phyloP scores from a whole-genome alignment of 2,113 vertebrate species.

The Notothenia coriiceps region DNA sequence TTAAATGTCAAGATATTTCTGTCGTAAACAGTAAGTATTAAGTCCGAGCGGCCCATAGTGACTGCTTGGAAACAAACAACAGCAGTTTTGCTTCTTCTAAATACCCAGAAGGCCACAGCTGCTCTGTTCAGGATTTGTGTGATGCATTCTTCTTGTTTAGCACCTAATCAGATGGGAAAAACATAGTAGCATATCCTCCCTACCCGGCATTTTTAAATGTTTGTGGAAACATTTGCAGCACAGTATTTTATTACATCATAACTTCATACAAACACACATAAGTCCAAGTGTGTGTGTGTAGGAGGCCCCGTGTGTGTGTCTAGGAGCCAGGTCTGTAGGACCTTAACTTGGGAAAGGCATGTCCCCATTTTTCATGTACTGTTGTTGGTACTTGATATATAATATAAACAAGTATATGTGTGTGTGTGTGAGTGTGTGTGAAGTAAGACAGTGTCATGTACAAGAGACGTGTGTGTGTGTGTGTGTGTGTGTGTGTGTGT shows the following conservation, averaged over 20 bases:
- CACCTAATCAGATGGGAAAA: slow-evolving; percentile 9
- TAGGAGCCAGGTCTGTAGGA: too few species aligned
- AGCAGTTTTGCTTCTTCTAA: slow-evolving; percentile 1
- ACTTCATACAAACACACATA: not conserved
- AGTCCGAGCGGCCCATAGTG: slow-evolving; percentile 14
- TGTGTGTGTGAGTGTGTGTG: too few species aligned
- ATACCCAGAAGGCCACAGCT: slow-evolving; percentile 21
- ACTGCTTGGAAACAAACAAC: slow-evolving; percentile 22
- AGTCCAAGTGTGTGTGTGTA: not conserved
- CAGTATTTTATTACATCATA: not conserved
- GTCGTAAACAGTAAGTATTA: not conserved
- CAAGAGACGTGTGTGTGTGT: slow-evolving; percentile 19
- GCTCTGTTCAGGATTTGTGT: not conserved
- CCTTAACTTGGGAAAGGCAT: too few species aligned
- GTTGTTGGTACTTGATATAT: too few species aligned
- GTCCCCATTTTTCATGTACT: too few species aligned
- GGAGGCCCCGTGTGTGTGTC: too few species aligned
- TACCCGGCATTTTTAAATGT: not conserved
- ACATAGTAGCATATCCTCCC: not conserved
- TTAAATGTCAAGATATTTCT: slow-evolving; percentile 50
- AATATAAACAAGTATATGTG: too few species aligned
- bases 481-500: too few species aligned
- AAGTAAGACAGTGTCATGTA: not conserved
- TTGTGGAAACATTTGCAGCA: not conserved
- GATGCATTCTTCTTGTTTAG: slow-evolving; percentile 6